Percentiles rank a stretch among this genome's conserved stretches.
Evolutionary conservation across 2,888 invertebrate species (phyloP).

Genomic region (Erynnis tages): DNA sequence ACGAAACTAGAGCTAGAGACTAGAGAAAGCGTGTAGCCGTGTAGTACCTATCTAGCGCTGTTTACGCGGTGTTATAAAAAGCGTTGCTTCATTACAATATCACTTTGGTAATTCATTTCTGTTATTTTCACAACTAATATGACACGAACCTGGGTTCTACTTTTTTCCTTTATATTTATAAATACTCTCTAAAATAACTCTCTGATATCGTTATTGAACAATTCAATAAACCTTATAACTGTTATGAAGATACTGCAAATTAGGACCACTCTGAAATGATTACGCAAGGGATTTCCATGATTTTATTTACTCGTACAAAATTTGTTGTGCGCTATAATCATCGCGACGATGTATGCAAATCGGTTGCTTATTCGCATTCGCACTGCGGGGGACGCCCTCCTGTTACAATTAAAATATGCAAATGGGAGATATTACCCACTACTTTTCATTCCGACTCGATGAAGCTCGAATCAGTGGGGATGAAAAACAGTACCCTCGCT

Average conservation of each 20-base stretch:
- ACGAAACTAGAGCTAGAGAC: not conserved
- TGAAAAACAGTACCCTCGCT: conserved; percentile 41
- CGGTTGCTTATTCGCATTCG: conserved; percentile 65
- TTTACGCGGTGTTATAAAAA: too few species aligned
- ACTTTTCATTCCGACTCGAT: conserved; percentile 73
- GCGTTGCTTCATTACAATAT: too few species aligned
- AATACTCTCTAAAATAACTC: too few species aligned
- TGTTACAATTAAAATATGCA: conserved; percentile 81
- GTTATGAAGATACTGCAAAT: not conserved
- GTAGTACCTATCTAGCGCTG: too few species aligned
- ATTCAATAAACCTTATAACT: too few species aligned
- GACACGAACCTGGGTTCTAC: too few species aligned
- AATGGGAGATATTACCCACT: conserved; percentile 74
- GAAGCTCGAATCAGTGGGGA: conserved; percentile 57
- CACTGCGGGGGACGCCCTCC: conserved; percentile 55
- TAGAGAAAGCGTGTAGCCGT: too few species aligned
- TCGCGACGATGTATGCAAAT: conserved; percentile 69
- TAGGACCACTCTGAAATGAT: conserved; percentile 19
- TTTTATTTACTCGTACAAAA: conserved; percentile 62
- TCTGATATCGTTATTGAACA: too few species aligned
- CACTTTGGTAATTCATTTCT: too few species aligned
- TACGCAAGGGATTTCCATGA: conserved; percentile 22
- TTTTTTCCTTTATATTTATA: too few species aligned
- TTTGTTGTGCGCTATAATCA: conserved; percentile 46
- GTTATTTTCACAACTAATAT: not conserved